Base-by-base conservation (phyloP, 2,888 invertebrate genomes). In the Keiferia lycopersicella region DNA sequence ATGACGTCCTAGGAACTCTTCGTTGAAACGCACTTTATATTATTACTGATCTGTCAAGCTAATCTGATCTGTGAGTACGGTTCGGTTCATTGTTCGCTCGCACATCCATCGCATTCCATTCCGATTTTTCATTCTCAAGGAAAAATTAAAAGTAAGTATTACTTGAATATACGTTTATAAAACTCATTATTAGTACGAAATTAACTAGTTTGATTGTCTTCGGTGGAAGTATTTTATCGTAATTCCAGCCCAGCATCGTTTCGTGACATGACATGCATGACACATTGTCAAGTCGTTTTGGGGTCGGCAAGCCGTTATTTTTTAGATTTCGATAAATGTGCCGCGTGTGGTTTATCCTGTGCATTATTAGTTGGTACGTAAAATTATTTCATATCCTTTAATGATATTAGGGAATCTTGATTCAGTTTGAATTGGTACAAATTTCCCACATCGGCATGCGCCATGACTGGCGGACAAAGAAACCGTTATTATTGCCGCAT, bases 401-500 rank as follows among this genome's bases (percentile, higher is more conserved):
- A 14, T 2, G 14, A n/a, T 41, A 39, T 41, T 41, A 2, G 41
- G 3, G 41, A 41, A 41, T 14, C 41, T 3, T 1, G 41, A n/a
- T 11, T 41, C 41, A 14, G 1, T 41, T 41, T 1, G 1, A 41
- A n/a, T 41, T 1, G 14, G n/a, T 14, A 14, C 41, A 12, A 41
- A 14, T 41, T 41, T 41, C 41, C 2, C n/a, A 12, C n/a, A n/a
- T 14, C 41, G 41, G 41, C 41, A n/a, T 14, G n/a, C 41, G 41
- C 41, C 41, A 41, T 41, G 41, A 2, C 41, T 1, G 41, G 12
- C 41, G n/a, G 41, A 41, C 41, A 41, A 41, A 41, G 41, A 41
- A 41, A 41, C 41, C 41, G 41, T 41, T 41, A 41, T 41, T 41
- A 41, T 41, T 41, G 41, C 41, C 41, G 41, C 41, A 41, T 41